Conservation (phyloP, 2,888 invertebrate genomes). For the Acleris sparsana region DNA sequence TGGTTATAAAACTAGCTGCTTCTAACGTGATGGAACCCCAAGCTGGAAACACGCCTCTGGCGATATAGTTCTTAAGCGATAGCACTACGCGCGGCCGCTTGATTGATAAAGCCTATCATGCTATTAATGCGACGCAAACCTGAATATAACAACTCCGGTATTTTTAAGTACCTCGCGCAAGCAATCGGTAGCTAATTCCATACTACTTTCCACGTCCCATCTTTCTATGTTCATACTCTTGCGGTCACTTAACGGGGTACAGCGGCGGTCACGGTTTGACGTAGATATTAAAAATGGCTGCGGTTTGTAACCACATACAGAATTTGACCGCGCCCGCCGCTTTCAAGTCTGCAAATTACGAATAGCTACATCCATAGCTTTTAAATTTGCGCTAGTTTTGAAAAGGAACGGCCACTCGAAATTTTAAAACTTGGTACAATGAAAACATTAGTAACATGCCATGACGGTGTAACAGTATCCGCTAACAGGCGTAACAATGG, state of each 20-base stretch:
- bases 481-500: slow-evolving; percentile 78
- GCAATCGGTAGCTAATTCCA: not conserved
- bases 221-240: not conserved
- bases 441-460: slow-evolving; percentile 66
- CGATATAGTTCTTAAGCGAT: slow-evolving; percentile 21
- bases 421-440: slow-evolving; percentile 56
- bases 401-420: slow-evolving; percentile 42
- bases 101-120: slow-evolving; percentile 46
- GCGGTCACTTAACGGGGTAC: slow-evolving; percentile 1
- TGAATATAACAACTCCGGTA: slow-evolving; percentile 9
- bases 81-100: slow-evolving; percentile 29
- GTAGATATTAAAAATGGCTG: not conserved
- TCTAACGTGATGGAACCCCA: slow-evolving; percentile 44
- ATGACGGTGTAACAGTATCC: slow-evolving; percentile 73
- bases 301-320: not conserved
- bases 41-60: slow-evolving; percentile 41
- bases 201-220: not conserved
- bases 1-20: slow-evolving; percentile 49
- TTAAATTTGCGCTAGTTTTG: slow-evolving; percentile 9
- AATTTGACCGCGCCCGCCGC: too few species aligned
- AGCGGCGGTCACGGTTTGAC: not conserved
- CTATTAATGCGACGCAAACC: slow-evolving; percentile 12
- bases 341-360: slow-evolving; percentile 3
- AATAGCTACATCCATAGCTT: not conserved
- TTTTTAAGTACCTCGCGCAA: not conserved